phyloP scores from a whole-genome alignment of 2,113 vertebrate genomes.

The Glareola pratincola region DNA sequence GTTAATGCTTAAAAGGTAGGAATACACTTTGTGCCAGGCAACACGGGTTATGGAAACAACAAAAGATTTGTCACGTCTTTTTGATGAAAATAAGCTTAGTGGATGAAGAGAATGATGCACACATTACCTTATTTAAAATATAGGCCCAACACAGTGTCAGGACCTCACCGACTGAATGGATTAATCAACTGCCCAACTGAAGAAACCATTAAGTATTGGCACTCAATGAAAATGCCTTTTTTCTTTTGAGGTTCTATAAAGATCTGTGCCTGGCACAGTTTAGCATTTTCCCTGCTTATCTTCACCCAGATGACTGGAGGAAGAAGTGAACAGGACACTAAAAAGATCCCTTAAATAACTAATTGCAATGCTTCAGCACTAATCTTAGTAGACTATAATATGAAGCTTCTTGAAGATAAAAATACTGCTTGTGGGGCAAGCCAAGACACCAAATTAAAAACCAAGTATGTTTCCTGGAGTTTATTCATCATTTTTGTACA shows the following conservation, averaged over 20 bases:
- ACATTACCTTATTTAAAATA: background rate
- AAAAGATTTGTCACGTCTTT: background rate
- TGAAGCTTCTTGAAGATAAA: background rate
- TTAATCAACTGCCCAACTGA: background rate
- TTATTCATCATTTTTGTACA: background rate
- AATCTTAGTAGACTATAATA: background rate
- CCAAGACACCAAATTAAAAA: background rate
- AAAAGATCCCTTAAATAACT: background rate
- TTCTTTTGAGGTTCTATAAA: background rate
- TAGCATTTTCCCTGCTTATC: background rate
- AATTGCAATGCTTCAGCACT: background rate
- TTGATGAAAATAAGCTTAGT: background rate
- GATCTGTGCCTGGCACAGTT: background rate
- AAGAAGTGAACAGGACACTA: background rate
- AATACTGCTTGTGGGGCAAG: background rate
- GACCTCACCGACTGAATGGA: background rate
- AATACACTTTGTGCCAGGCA: background rate
- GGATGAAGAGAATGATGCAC: background rate
- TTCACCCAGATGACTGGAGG: background rate
- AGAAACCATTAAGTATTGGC: background rate
- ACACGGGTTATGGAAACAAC: background rate
- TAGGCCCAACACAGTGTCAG: background rate
- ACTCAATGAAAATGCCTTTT: background rate
- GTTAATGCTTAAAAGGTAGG: background rate
- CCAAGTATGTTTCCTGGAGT: background rate